These are phyloP conservation scores for Varroa destructor DNA, from an alignment of 1,140 invertebrate genomes.

Conservation along the genomic window DNA sequence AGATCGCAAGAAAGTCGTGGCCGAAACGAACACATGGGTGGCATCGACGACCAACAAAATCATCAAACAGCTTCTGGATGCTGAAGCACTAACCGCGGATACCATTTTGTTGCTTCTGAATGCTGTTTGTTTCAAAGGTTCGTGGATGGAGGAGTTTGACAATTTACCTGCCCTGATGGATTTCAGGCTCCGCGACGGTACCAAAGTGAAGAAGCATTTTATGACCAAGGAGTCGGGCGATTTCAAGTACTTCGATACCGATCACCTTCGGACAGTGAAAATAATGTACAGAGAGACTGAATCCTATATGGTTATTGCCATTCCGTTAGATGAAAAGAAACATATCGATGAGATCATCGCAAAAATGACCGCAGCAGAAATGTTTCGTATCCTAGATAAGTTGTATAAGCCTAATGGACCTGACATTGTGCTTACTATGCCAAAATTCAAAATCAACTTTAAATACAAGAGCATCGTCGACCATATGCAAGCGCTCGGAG, in stretches of 20 bases:
- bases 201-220: neutral
- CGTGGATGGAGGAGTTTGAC: neutral
- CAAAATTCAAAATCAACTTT: neutral
- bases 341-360: neutral
- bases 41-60: neutral
- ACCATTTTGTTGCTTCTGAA: neutral
- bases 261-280: neutral
- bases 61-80: neutral
- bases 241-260: neutral
- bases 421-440: slow-evolving; percentile 1
- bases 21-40: neutral
- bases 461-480: neutral
- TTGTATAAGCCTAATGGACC: neutral
- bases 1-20: neutral
- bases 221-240: neutral
- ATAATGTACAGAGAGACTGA: neutral
- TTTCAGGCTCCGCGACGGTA: slow-evolving; percentile 1
- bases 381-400: neutral
- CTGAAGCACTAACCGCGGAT: neutral
- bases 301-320: neutral
- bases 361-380: neutral
- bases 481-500: neutral
- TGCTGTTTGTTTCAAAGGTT: slow-evolving; percentile 7
- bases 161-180: neutral
- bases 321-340: neutral